Evolutionary conservation across 35 echinoderm and acorn worm genomes (phyloP).

Genomic region (Apostichopus japonicus): DNA sequence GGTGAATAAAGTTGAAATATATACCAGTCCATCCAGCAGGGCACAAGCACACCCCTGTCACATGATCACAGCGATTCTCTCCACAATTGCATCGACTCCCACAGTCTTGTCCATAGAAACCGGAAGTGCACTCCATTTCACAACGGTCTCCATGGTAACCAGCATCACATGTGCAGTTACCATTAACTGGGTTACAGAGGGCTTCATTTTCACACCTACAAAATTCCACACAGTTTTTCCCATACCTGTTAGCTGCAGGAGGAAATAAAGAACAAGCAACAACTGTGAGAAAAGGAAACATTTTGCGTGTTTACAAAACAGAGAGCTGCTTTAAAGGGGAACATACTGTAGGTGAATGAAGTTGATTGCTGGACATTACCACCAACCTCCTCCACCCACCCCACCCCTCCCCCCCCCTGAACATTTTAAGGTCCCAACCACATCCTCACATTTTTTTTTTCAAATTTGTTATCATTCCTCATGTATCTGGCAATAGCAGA

Average conservation of each 20-base stretch:
- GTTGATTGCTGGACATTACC: no score
- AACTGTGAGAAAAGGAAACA: no score
- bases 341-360: no score
- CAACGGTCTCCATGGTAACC: conserved; percentile 81
- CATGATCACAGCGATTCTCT: conserved; percentile 63
- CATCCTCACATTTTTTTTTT: no score
- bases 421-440: no score
- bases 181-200: conserved; percentile 62
- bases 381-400: no score
- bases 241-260: conserved; percentile 52
- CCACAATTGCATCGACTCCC: conserved; percentile 61
- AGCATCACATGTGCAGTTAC: conserved; percentile 72
- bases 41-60: conserved; percentile 74
- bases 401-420: no score
- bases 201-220: conserved; percentile 73
- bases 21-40: conserved; percentile 69
- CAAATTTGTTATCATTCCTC: no score
- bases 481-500: no score
- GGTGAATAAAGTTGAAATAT: background rate
- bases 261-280: background rate
- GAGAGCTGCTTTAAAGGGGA: no score
- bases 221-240: conserved; percentile 49
- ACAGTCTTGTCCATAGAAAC: conserved; percentile 75
- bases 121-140: conserved; percentile 55
- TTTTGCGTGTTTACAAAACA: no score